Evolutionary conservation across 1,140 invertebrate species (phyloP).

Genomic region (Procambarus virginalis): DNA sequence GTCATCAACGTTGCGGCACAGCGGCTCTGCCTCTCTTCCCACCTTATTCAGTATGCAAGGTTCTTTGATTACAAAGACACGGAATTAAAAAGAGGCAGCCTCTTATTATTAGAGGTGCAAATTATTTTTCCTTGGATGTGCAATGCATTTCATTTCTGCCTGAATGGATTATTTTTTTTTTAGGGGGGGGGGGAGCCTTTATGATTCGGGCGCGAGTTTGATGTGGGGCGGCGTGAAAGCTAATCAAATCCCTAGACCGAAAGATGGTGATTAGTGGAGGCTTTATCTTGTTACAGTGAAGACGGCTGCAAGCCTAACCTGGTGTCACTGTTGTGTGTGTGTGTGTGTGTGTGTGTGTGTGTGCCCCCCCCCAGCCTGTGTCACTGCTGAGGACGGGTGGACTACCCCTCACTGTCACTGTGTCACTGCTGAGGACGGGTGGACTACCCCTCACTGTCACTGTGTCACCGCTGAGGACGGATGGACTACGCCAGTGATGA

Average conservation of each 20-base stretch:
- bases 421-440: no score
- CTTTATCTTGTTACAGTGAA: not conserved
- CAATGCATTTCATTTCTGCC: slow-evolving; percentile 51
- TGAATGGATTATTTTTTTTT: slow-evolving; percentile 35
- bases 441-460: no score
- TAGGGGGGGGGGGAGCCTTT: slow-evolving; percentile 2
- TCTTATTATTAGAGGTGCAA: slow-evolving; percentile 68
- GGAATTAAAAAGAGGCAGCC: slow-evolving; percentile 64
- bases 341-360: no score
- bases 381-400: no score
- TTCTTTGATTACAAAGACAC: slow-evolving; percentile 66
- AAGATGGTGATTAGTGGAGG: no score
- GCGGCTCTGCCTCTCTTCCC: slow-evolving; percentile 11
- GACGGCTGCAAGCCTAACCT: no score
- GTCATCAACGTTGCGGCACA: not conserved
- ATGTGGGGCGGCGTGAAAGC: slow-evolving; percentile 25
- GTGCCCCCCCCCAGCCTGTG: no score
- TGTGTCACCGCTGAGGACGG: no score
- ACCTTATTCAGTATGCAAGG: slow-evolving; percentile 61
- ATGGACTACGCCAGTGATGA: no score
- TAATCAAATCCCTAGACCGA: slow-evolving; percentile 25
- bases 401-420: no score
- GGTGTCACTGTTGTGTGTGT: no score
- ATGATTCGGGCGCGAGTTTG: slow-evolving; percentile 28
- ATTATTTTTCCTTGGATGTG: slow-evolving; percentile 60